phyloP scores from a whole-genome alignment of 2,113 vertebrate genomes.

The Egretta garzetta region DNA sequence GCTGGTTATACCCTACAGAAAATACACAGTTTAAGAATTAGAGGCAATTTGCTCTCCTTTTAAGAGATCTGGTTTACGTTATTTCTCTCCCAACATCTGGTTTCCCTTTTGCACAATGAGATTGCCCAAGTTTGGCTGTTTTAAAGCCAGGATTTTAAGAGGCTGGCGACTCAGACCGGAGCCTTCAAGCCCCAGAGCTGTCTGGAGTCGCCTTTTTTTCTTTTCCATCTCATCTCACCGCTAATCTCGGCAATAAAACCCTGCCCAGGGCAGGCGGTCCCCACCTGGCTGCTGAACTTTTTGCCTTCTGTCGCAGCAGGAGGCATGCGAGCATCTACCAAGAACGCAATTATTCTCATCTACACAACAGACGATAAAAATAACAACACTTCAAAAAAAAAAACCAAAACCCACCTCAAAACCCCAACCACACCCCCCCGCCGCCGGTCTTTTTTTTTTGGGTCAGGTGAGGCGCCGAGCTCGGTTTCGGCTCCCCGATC shows the following conservation, averaged over 20 bases:
- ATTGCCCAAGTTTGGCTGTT: constrained; percentile 37
- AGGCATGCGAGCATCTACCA: not conserved
- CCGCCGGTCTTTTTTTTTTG: rapidly evolving
- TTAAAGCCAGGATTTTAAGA: not conserved
- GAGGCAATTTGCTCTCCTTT: not conserved
- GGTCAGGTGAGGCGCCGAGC: not conserved
- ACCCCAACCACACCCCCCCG: rapidly evolving
- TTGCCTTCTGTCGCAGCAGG: not conserved
- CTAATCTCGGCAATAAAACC: not conserved
- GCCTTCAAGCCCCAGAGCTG: not conserved
- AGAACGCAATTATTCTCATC: not conserved
- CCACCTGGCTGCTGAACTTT: constrained; percentile 22
- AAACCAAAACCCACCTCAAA: not conserved
- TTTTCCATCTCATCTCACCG: not conserved
- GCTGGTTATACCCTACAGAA: not conserved
- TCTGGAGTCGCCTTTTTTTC: not conserved
- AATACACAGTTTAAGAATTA: not conserved
- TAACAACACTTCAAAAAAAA: not conserved
- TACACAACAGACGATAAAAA: not conserved
- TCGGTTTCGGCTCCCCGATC: not conserved
- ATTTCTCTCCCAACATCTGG: not conserved
- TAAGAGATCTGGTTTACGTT: not conserved
- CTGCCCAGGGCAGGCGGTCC: not conserved
- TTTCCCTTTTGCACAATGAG: constrained; percentile 10
- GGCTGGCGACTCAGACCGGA: not conserved